A percentile compares a stretch with the other conserved stretches of the same genome.
phyloP scores from a whole-genome alignment of 35 echinoderm and acorn worm species.

The Hemicentrotus pulcherrimus region DNA sequence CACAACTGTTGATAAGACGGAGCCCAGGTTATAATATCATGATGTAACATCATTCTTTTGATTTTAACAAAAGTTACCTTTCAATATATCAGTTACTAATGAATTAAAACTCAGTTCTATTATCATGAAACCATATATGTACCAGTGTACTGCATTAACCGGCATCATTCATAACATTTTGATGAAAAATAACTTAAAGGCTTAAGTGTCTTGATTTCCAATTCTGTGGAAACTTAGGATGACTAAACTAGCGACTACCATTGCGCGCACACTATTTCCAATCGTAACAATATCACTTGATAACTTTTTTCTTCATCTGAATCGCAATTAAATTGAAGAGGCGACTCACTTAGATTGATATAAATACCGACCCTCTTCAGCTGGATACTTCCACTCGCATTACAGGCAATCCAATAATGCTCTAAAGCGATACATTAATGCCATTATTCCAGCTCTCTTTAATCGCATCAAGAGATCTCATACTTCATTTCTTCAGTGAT shows the following conservation, averaged over 20 bases:
- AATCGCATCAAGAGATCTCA: not conserved
- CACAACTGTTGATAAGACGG: too few species aligned
- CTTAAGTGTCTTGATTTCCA: too few species aligned
- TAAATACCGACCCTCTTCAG: not conserved
- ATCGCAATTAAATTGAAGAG: not conserved
- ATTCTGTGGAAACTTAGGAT: too few species aligned
- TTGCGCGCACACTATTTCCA: not conserved
- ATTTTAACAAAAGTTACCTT: too few species aligned
- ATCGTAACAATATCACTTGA: not conserved
- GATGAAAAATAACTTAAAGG: too few species aligned
- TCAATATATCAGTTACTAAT: too few species aligned
- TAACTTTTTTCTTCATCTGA: not conserved
- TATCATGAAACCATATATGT: too few species aligned
- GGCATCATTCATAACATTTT: too few species aligned
- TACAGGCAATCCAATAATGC: not conserved
- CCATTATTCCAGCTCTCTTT: not conserved
- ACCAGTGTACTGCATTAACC: too few species aligned
- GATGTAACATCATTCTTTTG: too few species aligned
- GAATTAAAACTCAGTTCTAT: too few species aligned
- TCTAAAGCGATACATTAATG: not conserved
- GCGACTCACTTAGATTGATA: not conserved
- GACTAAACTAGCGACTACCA: not conserved
- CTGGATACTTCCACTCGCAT: not conserved
- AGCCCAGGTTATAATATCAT: too few species aligned
- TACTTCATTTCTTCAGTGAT: not conserved